Conservation (phyloP, 2,113 vertebrate species). For the Podiceps cristatus region DNA sequence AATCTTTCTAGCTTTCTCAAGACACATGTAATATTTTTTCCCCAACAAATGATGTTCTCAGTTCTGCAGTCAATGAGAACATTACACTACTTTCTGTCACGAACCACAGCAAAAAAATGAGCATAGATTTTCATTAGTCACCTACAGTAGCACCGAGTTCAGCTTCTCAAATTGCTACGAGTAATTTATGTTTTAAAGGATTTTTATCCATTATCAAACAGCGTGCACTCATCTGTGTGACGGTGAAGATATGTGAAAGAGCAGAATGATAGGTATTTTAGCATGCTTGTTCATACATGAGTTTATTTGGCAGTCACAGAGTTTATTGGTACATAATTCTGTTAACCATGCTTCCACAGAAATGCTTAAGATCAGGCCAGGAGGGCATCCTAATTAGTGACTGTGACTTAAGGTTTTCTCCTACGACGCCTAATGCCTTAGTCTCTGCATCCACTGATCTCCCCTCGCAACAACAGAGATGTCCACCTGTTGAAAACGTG, state of each 20-base stretch:
- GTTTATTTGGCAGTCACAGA: neutral
- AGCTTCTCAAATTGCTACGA: neutral
- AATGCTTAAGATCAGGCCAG: neutral
- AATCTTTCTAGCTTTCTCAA: neutral
- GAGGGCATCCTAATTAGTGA: too few species aligned
- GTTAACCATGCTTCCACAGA: neutral
- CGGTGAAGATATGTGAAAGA: fast-evolving
- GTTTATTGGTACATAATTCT: neutral
- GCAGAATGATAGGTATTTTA: fast-evolving
- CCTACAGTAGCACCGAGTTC: fast-evolving
- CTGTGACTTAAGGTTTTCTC: neutral
- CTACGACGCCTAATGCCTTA: neutral
- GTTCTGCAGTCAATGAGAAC: neutral
- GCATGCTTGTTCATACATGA: fast-evolving
- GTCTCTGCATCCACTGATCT: neutral
- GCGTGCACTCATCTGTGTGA: fast-evolving
- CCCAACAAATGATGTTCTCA: neutral
- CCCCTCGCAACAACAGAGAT: fast-evolving
- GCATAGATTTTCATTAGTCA: neutral
- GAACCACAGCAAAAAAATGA: neutral
- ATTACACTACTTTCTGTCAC: neutral
- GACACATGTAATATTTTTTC: fast-evolving
- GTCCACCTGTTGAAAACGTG: fast-evolving
- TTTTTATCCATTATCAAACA: neutral
- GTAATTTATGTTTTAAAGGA: neutral